These are phyloP conservation scores for Torymus aiolomorphi DNA, from an alignment of 2,888 invertebrate species.

Conservation along the genomic window DNA sequence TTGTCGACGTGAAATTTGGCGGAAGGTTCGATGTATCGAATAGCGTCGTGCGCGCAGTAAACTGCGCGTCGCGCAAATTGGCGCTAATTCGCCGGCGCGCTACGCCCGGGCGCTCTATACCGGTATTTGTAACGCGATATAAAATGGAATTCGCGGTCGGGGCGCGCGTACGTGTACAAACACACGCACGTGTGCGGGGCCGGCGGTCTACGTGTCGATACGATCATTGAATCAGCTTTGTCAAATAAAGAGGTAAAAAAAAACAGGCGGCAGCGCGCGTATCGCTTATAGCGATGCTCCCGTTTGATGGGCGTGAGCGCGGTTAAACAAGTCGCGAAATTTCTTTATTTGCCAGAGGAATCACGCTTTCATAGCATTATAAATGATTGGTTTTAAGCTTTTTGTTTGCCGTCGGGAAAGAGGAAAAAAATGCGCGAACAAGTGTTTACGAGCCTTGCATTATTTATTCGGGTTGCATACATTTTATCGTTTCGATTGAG, in stretches of 20 bases:
- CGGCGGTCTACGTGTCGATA: slow-evolving; percentile 18
- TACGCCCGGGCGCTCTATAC: slow-evolving; percentile 32
- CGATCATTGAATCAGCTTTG: slow-evolving; percentile 64
- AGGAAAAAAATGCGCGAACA: not conserved
- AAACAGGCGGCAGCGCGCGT: slow-evolving; percentile 4
- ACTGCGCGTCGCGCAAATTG: slow-evolving; percentile 57
- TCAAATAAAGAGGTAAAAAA: slow-evolving; percentile 63
- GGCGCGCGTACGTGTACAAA: not conserved
- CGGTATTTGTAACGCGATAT: slow-evolving; percentile 63
- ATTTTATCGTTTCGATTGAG: not conserved
- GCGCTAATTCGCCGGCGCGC: slow-evolving; percentile 61
- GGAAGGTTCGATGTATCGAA: slow-evolving; percentile 55
- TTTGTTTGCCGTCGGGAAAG: slow-evolving; percentile 11
- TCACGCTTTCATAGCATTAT: slow-evolving; percentile 39
- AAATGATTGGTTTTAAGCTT: slow-evolving; percentile 34
- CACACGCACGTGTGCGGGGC: not conserved
- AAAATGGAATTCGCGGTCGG: slow-evolving; percentile 65
- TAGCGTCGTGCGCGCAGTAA: slow-evolving; percentile 40
- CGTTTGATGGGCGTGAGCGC: slow-evolving; percentile 12
- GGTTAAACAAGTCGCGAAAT: slow-evolving; percentile 33
- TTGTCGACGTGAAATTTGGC: slow-evolving; percentile 60
- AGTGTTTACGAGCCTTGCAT: slow-evolving; percentile 9
- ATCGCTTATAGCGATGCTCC: slow-evolving; percentile 3
- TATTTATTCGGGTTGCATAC: slow-evolving; percentile 20
- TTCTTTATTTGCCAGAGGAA: slow-evolving; percentile 37